These are phyloP conservation scores for Aphelinus certus DNA, from an alignment of 1,140 invertebrate genomes.

Conservation along the genomic window DNA sequence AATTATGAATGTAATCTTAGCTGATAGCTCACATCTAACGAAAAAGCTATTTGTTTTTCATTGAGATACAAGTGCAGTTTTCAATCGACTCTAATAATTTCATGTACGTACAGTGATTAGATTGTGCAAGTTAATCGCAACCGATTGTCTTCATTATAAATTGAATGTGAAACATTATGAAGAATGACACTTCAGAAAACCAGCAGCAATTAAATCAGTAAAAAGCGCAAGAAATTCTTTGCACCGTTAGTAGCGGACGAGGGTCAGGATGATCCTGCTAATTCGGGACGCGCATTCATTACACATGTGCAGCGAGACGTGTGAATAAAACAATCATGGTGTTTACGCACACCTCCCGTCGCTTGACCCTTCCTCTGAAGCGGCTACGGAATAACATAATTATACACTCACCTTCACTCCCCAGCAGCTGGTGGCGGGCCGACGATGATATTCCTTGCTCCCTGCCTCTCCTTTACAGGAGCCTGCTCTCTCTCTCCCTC, in stretches of 20 bases:
- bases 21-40: too few species aligned
- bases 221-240: background rate
- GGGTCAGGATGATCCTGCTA: background rate
- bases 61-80: too few species aligned
- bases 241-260: constrained; percentile 9
- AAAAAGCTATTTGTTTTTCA: too few species aligned
- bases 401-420: constrained; percentile 59
- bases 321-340: constrained; percentile 64
- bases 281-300: background rate
- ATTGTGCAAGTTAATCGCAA: too few species aligned
- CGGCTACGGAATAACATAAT: constrained; percentile 66
- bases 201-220: background rate
- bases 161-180: background rate
- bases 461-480: constrained; percentile 37
- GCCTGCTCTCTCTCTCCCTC: constrained; percentile 31
- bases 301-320: constrained; percentile 42
- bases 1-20: too few species aligned
- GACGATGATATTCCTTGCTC: constrained; percentile 43
- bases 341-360: constrained; percentile 60
- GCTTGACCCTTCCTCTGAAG: constrained; percentile 58
- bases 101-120: too few species aligned
- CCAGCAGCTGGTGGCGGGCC: constrained; percentile 39
- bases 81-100: too few species aligned
- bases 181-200: background rate
- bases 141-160: too few species aligned